Evolutionary conservation across 2,797 vertebrate genomes (phyloP), one percentile per base, ranked within the genome.

Genomic region (Aselliscus stoliczkanus): DNA sequence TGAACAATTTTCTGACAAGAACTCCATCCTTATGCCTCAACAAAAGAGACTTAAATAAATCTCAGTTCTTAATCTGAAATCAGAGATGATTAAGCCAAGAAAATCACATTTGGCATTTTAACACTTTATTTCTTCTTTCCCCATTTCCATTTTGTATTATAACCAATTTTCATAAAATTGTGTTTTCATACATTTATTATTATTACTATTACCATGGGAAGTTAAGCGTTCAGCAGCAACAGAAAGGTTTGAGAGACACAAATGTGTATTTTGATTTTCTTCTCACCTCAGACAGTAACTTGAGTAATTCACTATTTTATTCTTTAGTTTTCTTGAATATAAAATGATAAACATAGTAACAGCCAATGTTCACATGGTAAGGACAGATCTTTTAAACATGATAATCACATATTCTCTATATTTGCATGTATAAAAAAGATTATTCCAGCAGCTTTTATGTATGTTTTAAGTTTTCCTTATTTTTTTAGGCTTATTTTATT

Each of bases 1-100:
- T 97, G 94, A 97, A 92, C 95, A 95, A 95, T 96, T 97, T 97
- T 97, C 92, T 96, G 82, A 97, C 93, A 96, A 97, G 95, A 96
- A 81, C 34, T 93, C 65, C 65, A 90, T 95, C 79, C 85, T 94
- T 96, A 94, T 88, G 90, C 93, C 85, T 96, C 95, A 96, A 95
- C 94, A 97, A 96, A 96, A 90, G 89, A 97, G 90, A 97, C 54
- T 94, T 97, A 96, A 97, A 97, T 94, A 90, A 95, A 93, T 88
- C 92, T 95, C 39, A 87, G 77, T 54, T 95, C 90, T 87, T 95
- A 96, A 97, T 97, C 92, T 95, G 75, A 97, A 94, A 88, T 95
- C 94, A 94, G 92, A 94, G 75, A 96, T 98, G 95, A 97, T 92
- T 96, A 95, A 96, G 11, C 85, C 80, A 96, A 97, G 70, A 94